A percentile compares a stretch with the other conserved stretches of the same genome.
Evolutionary conservation across 2,888 invertebrate species (phyloP).

Genomic region (Lapara coniferarum): DNA sequence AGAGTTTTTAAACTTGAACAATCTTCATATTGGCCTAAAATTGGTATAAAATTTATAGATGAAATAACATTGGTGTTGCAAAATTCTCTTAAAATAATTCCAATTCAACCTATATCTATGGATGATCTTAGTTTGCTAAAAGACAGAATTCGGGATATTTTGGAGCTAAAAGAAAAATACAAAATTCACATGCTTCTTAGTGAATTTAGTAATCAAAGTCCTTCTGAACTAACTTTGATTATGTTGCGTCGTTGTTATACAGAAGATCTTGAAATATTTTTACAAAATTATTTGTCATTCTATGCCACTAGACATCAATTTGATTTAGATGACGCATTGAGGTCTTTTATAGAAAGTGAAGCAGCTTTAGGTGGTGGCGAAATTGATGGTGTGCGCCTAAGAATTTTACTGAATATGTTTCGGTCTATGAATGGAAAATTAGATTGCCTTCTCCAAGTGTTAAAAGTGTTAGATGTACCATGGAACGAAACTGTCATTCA

Average conservation of each 20-base stretch:
- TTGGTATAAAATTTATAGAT: slow-evolving; percentile 75
- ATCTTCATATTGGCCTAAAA: slow-evolving; percentile 79
- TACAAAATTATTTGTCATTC: slow-evolving; percentile 69
- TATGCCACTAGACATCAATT: slow-evolving; percentile 70
- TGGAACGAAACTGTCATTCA: slow-evolving; percentile 65
- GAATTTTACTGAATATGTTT: slow-evolving; percentile 67
- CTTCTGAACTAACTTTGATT: slow-evolving; percentile 72
- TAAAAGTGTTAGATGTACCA: slow-evolving; percentile 75
- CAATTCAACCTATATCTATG: slow-evolving; percentile 70
- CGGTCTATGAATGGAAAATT: slow-evolving; percentile 65
- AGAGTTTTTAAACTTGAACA: slow-evolving; percentile 74
- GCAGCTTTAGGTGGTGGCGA: slow-evolving; percentile 70
- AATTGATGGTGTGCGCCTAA: slow-evolving; percentile 68
- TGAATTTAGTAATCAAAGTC: slow-evolving; percentile 70
- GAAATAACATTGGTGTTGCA: slow-evolving; percentile 66
- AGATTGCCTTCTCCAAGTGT: slow-evolving; percentile 70
- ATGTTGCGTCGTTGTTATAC: slow-evolving; percentile 79
- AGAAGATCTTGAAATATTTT: slow-evolving; percentile 71
- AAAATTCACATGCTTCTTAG: slow-evolving; percentile 74
- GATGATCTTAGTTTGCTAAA: slow-evolving; percentile 72
- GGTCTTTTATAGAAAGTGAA: slow-evolving; percentile 72
- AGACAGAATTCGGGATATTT: slow-evolving; percentile 68
- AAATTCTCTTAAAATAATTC: slow-evolving; percentile 65
- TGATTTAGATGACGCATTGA: slow-evolving; percentile 72
- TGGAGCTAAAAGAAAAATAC: slow-evolving; percentile 74